Evolutionary conservation across 2,888 invertebrate species (phyloP), one percentile per base, ranked within the genome.

Genomic region (Andrena haemorrhoa): DNA sequence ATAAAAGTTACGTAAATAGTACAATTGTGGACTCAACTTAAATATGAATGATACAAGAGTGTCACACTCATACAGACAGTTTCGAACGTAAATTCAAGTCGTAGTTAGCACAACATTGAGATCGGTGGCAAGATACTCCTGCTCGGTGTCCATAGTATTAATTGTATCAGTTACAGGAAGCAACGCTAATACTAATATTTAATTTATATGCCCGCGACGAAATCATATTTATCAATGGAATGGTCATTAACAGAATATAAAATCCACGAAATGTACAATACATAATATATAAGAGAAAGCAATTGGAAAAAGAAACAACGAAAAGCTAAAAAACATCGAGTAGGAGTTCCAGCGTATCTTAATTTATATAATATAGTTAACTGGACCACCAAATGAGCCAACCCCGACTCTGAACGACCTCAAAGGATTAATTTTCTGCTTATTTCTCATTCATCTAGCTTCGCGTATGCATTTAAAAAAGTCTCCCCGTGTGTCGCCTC

Each of bases 31-130:
- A 74, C 79, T 88, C 84, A 89, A 90, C 88, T 90, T 90, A 90
- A 89, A 88, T 80, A 82, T 87, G 87, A 85, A 88, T 85, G 87
- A 87, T 89, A 90, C 89, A 89, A 85, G 82, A 83, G 87, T 84
- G 86, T 88, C 84, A 87, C 87, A 84, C 88, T 89, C 88, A 80
- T 88, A 86, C 88, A 89, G 79, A 75, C 75, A 82, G 83, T 68
- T 82, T 72, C 66, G 81, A 85, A 84, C 72, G 77, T 86, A 85
- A 84, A 89, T 88, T 83, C 84, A 88, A 91, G 88, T 91, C 89
- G 89, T 83, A 90, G 88, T 89, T 88, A 91, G 90, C 90, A 89
- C 91, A 90, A 87, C 88, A 91, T 86, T 92, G 92, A 93, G 92
- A 92, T 92, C 92, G 90, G 88, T 91, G 89, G 89, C 90, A 88